These are phyloP conservation scores for Cydia pomonella DNA, from an alignment of 1,140 invertebrate species.

Conservation along the genomic window DNA sequence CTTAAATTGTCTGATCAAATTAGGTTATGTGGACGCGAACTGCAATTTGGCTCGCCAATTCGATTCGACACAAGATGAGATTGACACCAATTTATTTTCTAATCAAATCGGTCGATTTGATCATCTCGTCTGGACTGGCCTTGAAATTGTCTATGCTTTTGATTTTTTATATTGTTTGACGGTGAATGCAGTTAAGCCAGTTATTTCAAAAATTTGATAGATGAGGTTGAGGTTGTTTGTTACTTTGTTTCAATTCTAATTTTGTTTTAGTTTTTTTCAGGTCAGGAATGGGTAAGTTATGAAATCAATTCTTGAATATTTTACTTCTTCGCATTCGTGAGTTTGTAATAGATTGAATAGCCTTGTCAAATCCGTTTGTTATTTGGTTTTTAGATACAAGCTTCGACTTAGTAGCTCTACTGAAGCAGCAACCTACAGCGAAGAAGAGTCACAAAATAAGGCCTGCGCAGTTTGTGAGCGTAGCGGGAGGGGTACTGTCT, in stretches of 20 bases:
- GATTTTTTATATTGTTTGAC: slow-evolving; percentile 11
- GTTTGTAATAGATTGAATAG: background rate
- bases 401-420: slow-evolving; percentile 58
- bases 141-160: slow-evolving; percentile 18
- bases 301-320: background rate
- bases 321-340: background rate
- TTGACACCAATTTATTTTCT: too few species aligned
- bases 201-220: slow-evolving; percentile 52
- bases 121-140: too few species aligned
- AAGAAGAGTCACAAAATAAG: slow-evolving; percentile 65
- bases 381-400: slow-evolving; percentile 55
- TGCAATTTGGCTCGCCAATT: too few species aligned
- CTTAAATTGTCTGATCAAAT: too few species aligned
- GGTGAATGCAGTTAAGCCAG: slow-evolving; percentile 35
- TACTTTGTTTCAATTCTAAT: slow-evolving; percentile 40
- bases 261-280: slow-evolving; percentile 48
- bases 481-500: slow-evolving; percentile 62
- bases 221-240: slow-evolving; percentile 38
- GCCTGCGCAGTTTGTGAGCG: slow-evolving; percentile 59
- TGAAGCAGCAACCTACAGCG: slow-evolving; percentile 48
- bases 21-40: too few species aligned
- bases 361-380: background rate
- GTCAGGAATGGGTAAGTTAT: slow-evolving; percentile 58
- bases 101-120: too few species aligned
- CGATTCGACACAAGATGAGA: too few species aligned